phyloP scores from a whole-genome alignment of 1,140 invertebrate species.

The Tigriopus japonicus region DNA sequence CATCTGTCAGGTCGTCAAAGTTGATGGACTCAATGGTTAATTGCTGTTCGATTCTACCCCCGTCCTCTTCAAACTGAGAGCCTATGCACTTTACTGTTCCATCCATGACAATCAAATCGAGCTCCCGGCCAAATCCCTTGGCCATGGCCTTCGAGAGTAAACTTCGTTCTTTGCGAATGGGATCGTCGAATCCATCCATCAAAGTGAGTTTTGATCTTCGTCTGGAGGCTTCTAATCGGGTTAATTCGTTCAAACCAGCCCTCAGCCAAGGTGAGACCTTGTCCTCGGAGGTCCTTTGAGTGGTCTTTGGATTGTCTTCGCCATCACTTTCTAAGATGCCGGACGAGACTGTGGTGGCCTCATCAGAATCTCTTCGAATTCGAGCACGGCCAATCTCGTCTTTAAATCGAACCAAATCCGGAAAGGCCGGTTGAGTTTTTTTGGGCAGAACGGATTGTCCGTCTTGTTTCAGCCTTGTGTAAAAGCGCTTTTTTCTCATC shows the following conservation, averaged over 20 bases:
- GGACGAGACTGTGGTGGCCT: too few species aligned
- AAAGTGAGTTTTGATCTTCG: neutral
- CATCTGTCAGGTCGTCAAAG: neutral
- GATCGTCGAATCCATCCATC: neutral
- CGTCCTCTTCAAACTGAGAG: neutral
- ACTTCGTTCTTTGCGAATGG: neutral
- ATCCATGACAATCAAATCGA: conserved; percentile 1
- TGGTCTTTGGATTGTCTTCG: neutral
- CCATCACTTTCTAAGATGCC: too few species aligned
- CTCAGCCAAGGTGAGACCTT: neutral
- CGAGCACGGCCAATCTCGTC: neutral
- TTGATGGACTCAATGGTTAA: neutral
- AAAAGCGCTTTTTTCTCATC: neutral
- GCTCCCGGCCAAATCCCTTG: neutral
- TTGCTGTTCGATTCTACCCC: neutral
- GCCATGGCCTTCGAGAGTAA: neutral
- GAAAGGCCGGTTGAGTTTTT: neutral
- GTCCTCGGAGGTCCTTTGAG: neutral
- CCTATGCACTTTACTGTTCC: neutral
- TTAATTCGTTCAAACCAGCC: neutral
- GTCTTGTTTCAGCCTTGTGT: neutral
- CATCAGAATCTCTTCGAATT: neutral
- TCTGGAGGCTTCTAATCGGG: neutral
- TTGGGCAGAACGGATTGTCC: neutral
- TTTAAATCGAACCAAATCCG: neutral